A percentile compares a stretch with the other conserved stretches of the same genome.
Evolutionary conservation across 2,113 vertebrate species (phyloP).

Genomic region (Tylochromis polylepis): DNA sequence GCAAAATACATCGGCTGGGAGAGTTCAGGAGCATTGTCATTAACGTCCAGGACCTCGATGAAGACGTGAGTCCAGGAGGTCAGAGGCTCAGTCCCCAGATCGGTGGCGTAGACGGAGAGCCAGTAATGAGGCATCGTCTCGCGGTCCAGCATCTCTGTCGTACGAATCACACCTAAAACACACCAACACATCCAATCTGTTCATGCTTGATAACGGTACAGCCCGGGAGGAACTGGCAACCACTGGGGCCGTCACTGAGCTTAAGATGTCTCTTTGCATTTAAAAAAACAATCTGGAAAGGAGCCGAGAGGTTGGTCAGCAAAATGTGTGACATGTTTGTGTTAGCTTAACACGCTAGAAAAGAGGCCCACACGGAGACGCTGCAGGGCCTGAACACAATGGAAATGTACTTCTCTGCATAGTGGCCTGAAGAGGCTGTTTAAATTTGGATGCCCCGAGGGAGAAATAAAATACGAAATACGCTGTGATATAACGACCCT

Average conservation of each 20-base stretch:
- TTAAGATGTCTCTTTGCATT: not conserved
- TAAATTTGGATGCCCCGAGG: not conserved
- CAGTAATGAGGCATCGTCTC: constrained; percentile 84
- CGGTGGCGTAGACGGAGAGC: constrained; percentile 86
- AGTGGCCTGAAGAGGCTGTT: not conserved
- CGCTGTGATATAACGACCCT: too few species aligned
- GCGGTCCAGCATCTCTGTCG: constrained; percentile 78
- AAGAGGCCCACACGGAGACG: not conserved
- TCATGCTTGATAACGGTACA: not conserved
- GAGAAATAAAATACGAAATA: not conserved
- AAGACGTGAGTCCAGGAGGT: constrained; percentile 87
- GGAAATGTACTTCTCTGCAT: not conserved
- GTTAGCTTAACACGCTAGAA: not conserved
- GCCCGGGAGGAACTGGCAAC: not conserved
- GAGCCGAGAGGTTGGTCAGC: not conserved
- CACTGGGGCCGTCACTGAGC: not conserved
- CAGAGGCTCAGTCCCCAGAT: constrained; percentile 82
- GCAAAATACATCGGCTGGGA: constrained; percentile 86
- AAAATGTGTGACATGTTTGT: not conserved
- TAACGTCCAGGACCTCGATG: constrained; percentile 86
- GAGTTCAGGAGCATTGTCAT: constrained; percentile 90
- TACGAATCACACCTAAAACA: constrained; percentile 81
- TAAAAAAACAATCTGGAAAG: not conserved
- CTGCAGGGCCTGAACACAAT: not conserved
- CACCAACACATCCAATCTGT: not conserved